Percentiles rank a stretch among this genome's conserved stretches.
Conservation (phyloP, 2,113 vertebrate genomes). For the Heliornis fulica region DNA sequence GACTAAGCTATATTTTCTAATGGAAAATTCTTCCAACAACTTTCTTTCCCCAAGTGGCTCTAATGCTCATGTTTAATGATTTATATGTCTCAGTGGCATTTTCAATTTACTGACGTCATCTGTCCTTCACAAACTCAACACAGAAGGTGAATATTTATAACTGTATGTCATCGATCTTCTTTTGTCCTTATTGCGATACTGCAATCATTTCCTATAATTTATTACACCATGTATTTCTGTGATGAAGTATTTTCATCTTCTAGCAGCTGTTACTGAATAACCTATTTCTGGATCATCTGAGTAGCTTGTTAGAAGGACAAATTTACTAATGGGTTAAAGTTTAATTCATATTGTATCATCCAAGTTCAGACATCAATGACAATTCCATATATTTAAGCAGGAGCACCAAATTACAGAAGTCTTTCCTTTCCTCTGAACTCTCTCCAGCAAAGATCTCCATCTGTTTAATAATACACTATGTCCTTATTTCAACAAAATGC, state of each 20-base stretch:
- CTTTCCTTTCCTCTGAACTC: not conserved
- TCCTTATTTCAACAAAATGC: constrained; percentile 15
- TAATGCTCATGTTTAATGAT: not conserved
- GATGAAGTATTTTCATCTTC: constrained; percentile 8
- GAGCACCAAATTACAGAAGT: not conserved
- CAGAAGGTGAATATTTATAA: constrained; percentile 18
- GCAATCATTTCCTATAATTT: not conserved
- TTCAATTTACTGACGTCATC: constrained; percentile 12
- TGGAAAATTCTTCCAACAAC: constrained; percentile 1
- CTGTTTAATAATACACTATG: not conserved
- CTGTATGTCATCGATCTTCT: not conserved
- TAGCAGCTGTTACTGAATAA: constrained; percentile 14
- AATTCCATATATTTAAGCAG: not conserved
- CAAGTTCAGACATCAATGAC: not conserved
- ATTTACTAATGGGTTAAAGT: constrained; percentile 26
- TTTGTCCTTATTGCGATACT: not conserved
- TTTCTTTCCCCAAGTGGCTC: not conserved
- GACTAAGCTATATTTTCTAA: not conserved
- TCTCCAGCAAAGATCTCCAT: constrained; percentile 13
- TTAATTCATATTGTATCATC: not conserved
- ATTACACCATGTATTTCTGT: not conserved
- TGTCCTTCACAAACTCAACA: constrained; percentile 1
- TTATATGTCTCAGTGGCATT: not conserved
- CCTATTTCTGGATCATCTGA: constrained; percentile 7
- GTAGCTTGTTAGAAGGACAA: constrained; percentile 1